These are phyloP conservation scores for Herminia tarsipennalis DNA, from an alignment of 2,888 invertebrate genomes.

Conservation along the genomic window DNA sequence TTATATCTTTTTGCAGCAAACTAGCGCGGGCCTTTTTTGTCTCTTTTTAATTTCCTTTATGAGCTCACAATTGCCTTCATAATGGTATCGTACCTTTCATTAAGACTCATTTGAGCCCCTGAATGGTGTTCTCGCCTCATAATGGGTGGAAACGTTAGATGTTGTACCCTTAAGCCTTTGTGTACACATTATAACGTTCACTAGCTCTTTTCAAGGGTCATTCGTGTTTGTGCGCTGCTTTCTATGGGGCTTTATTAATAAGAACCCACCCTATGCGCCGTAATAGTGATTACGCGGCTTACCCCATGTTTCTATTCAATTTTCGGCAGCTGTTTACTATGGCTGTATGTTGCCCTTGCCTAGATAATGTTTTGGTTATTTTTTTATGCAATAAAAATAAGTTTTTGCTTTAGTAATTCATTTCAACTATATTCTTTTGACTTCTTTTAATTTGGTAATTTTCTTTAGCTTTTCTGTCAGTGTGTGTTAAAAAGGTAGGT, in stretches of 20 bases:
- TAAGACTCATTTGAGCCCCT: constrained; percentile 76
- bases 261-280: constrained; percentile 50
- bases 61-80: constrained; percentile 80
- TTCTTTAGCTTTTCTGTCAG: no score
- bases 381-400: no score
- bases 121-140: constrained; percentile 74
- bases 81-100: constrained; percentile 81
- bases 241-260: constrained; percentile 69
- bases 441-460: no score
- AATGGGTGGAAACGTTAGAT: constrained; percentile 75
- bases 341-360: background rate
- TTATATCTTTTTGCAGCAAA: constrained; percentile 50
- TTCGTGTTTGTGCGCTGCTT: constrained; percentile 60
- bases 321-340: constrained; percentile 23
- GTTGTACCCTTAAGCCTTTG: constrained; percentile 71
- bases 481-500: no score
- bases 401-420: no score
- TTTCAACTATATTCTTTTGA: no score
- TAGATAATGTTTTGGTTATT: background rate
- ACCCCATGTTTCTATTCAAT: constrained; percentile 32
- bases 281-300: constrained; percentile 49
- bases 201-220: constrained; percentile 68
- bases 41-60: constrained; percentile 81
- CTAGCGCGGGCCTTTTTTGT: constrained; percentile 61
- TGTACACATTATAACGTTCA: constrained; percentile 63